These are phyloP conservation scores for Mobula hypostoma DNA, from an alignment of 2,113 vertebrate species.

Conservation along the genomic window DNA sequence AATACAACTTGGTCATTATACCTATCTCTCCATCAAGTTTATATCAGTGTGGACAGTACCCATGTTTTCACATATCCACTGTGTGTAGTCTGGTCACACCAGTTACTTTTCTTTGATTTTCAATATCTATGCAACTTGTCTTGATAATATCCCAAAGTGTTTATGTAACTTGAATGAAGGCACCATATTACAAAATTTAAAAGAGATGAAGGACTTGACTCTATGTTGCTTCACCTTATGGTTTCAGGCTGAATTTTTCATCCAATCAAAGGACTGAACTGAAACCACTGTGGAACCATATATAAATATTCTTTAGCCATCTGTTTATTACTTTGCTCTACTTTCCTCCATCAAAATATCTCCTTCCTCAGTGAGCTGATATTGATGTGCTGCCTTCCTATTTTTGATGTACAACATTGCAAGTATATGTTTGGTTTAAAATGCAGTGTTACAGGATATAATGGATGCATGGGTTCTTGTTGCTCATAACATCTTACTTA, in stretches of 20 bases:
- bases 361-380: neutral
- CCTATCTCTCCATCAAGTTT: neutral
- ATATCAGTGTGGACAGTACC: too few relatives aligned
- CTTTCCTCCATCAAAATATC: too few relatives aligned
- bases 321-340: neutral
- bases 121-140: neutral
- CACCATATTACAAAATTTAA: neutral
- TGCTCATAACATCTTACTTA: too few relatives aligned
- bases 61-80: neutral
- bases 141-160: neutral
- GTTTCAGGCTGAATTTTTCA: neutral
- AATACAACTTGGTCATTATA: neutral
- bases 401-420: neutral
- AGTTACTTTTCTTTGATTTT: neutral
- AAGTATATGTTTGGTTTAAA: neutral
- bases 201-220: neutral
- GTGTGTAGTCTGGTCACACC: neutral
- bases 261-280: neutral
- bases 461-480: neutral
- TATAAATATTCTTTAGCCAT: neutral
- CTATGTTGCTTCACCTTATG: neutral
- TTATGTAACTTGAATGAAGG: neutral
- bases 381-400: neutral
- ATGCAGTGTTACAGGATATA: neutral
- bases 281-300: neutral